phyloP scores from a whole-genome alignment of 64 coral and sea anemone species.

The Anthopleura sola region DNA sequence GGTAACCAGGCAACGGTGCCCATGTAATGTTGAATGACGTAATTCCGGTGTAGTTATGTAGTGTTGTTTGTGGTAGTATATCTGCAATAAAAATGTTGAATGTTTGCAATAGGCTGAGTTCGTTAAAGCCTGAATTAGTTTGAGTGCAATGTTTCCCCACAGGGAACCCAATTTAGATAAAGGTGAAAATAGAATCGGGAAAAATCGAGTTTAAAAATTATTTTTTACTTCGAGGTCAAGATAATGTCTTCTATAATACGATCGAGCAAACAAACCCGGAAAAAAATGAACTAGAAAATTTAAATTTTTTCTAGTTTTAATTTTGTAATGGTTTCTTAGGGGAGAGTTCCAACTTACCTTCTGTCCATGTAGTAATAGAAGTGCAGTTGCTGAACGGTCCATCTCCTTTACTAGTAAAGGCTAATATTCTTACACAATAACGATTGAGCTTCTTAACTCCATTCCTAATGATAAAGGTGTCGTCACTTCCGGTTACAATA shows the following conservation, averaged over 20 bases:
- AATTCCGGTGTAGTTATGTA: background rate
- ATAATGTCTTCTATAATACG: no score
- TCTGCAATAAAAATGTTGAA: background rate
- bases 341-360: slow-evolving; percentile 14
- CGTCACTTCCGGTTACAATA: slow-evolving; percentile 7
- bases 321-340: no score
- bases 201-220: no score
- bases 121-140: no score
- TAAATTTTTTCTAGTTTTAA: no score
- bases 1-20: slow-evolving; percentile 31
- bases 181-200: no score
- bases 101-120: no score
- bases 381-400: slow-evolving; percentile 29
- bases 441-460: background rate
- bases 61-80: slow-evolving; percentile 39
- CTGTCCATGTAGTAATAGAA: slow-evolving; percentile 36
- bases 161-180: no score
- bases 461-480: background rate
- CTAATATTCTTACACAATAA: slow-evolving; percentile 47
- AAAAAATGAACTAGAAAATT: no score
- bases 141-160: no score
- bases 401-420: slow-evolving; percentile 50
- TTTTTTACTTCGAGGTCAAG: no score
- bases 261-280: no score
- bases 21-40: slow-evolving; percentile 45